These are phyloP conservation scores for Rhaphigaster nebulosa DNA, from an alignment of 2,888 invertebrate genomes.

Conservation along the genomic window DNA sequence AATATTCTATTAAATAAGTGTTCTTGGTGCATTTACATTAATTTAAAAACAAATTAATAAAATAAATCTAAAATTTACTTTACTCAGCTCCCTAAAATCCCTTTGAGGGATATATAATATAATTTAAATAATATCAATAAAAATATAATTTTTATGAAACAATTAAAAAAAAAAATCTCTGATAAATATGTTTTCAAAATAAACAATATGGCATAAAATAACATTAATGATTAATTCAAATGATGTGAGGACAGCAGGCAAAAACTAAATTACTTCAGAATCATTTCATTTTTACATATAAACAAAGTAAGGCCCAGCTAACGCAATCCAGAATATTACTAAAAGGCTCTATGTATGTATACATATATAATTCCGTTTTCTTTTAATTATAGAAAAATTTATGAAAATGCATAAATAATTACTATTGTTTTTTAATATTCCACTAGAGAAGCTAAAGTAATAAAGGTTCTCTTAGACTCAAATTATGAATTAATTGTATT, in stretches of 20 bases:
- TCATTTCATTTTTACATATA: constrained; percentile 33
- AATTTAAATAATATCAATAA: constrained; percentile 48
- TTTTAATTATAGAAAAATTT: not conserved
- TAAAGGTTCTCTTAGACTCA: not conserved
- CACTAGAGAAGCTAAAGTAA: too few relatives aligned
- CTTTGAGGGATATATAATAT: constrained; percentile 16
- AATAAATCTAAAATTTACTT: constrained; percentile 22
- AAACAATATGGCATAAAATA: constrained; percentile 49
- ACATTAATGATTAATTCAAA: constrained; percentile 38
- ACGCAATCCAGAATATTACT: not conserved
- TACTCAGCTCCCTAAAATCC: constrained; percentile 23
- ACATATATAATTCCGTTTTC: not conserved
- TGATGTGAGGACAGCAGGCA: constrained; percentile 35
- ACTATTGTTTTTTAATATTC: constrained; percentile 11
- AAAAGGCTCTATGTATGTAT: constrained; percentile 38
- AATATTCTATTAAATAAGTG: not conserved
- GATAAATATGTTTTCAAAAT: constrained; percentile 29
- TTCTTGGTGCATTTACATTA: constrained; percentile 27
- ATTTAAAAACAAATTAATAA: constrained; percentile 21
- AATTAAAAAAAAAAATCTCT: constrained; percentile 34
- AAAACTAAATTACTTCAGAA: constrained; percentile 37
- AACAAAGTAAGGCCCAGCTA: constrained; percentile 16
- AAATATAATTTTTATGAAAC: constrained; percentile 38
- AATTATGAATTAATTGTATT: not conserved
- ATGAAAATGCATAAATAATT: not conserved